A percentile compares a stretch with the other conserved stretches of the same genome.
Evolutionary conservation across 2,888 invertebrate genomes (phyloP).

Genomic region (Myathropa florea): DNA sequence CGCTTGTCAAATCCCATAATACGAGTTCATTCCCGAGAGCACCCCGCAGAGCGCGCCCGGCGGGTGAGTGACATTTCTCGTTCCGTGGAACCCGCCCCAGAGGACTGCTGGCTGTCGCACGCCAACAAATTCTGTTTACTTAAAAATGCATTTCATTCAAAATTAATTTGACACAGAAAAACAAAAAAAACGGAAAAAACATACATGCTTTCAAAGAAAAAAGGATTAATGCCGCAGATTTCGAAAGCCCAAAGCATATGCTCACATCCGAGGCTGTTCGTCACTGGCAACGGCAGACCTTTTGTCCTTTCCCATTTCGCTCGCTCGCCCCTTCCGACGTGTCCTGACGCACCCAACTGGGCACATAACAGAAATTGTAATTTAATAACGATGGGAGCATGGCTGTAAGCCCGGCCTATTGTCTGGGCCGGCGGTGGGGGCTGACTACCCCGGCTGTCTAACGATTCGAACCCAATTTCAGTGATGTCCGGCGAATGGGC

Average conservation of each 20-base stretch:
- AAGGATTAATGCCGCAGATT: conserved; percentile 43
- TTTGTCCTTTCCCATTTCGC: neutral
- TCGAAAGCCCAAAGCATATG: conserved; percentile 27
- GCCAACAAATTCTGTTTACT: conserved; percentile 48
- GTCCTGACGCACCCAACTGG: conserved; percentile 7
- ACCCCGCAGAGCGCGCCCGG: neutral
- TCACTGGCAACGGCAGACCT: conserved; percentile 16
- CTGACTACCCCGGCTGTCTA: neutral
- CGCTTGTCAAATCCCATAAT: conserved; percentile 22
- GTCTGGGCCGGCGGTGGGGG: neutral
- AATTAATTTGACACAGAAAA: conserved; percentile 54
- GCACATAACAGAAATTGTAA: conserved; percentile 60
- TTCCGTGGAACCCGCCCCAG: conserved; percentile 17
- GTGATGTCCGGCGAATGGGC: conserved; percentile 6
- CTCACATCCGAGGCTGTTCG: conserved; percentile 8
- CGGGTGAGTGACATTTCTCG: conserved; percentile 50
- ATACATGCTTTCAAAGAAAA: neutral
- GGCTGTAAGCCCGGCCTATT: conserved; percentile 26
- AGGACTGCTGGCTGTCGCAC: conserved; percentile 19
- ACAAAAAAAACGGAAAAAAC: neutral
- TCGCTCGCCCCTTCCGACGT: neutral
- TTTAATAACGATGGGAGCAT: conserved; percentile 63
- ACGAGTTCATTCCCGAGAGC: conserved; percentile 12
- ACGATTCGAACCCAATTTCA: conserved; percentile 15
- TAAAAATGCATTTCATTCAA: conserved; percentile 71